phyloP scores from a whole-genome alignment of 2,888 invertebrate species.

The Pandemis heparana region DNA sequence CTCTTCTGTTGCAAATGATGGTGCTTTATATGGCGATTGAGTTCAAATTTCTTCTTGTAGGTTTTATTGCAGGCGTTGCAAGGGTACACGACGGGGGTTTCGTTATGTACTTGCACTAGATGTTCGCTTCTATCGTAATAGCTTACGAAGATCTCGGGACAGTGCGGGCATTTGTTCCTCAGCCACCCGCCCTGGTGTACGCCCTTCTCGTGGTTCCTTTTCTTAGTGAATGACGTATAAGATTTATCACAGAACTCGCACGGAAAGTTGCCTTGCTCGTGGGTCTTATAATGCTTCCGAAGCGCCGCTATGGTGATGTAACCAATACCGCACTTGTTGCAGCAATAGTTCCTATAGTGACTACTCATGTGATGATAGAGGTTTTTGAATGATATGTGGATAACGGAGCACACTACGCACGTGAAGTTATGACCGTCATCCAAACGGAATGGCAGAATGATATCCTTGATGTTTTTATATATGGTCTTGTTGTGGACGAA shows the following conservation, averaged over 20 bases:
- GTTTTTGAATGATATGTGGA: slow-evolving; percentile 79
- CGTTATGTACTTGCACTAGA: slow-evolving; percentile 73
- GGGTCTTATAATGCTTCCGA: slow-evolving; percentile 79
- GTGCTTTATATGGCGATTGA: slow-evolving; percentile 77
- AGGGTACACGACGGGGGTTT: slow-evolving; percentile 67
- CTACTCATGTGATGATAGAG: slow-evolving; percentile 81
- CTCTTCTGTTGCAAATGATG: slow-evolving; percentile 78
- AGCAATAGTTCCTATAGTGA: slow-evolving; percentile 80
- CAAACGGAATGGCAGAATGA: slow-evolving; percentile 77
- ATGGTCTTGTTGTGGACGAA: slow-evolving; percentile 71
- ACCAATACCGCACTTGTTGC: slow-evolving; percentile 77
- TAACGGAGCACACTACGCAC: slow-evolving; percentile 75
- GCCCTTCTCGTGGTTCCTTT: slow-evolving; percentile 77
- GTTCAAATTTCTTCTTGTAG: slow-evolving; percentile 78
- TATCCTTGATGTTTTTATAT: slow-evolving; percentile 76
- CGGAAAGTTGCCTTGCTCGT: slow-evolving; percentile 81
- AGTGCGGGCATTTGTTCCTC: slow-evolving; percentile 79
- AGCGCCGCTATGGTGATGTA: slow-evolving; percentile 79
- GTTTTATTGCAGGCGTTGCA: slow-evolving; percentile 80
- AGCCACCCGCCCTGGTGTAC: slow-evolving; percentile 80
- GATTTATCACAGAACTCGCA: slow-evolving; percentile 83
- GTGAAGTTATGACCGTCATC: slow-evolving; percentile 73
- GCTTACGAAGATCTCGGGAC: slow-evolving; percentile 76
- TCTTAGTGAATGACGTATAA: slow-evolving; percentile 81
- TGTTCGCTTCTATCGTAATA: slow-evolving; percentile 80